Conservation (phyloP, 30 jellyfish, hydroid and myxozoan genomes). For the Aurelia aurita complex sp. Pacific region DNA sequence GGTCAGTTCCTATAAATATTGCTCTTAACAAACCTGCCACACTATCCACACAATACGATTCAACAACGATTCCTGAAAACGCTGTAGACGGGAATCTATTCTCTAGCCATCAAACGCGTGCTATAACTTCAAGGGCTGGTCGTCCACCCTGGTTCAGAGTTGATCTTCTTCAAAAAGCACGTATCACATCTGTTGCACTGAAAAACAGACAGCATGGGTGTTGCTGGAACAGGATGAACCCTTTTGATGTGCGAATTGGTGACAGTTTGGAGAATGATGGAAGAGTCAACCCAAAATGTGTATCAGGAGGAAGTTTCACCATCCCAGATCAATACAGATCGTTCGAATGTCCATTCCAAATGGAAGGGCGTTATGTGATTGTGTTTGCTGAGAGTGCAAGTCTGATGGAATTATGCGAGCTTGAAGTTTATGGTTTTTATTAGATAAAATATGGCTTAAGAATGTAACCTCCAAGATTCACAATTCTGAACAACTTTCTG, state of each 20-base stretch:
- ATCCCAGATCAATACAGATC: not conserved
- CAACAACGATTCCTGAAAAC: not conserved
- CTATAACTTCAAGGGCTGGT: not conserved
- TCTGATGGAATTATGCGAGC: no score
- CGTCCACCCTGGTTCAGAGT: no score
- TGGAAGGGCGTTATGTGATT: not conserved
- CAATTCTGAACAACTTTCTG: no score
- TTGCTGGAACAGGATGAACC: conserved; percentile 13
- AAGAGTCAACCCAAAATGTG: conserved; percentile 1
- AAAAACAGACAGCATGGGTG: conserved; percentile 1
- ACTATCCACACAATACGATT: not conserved
- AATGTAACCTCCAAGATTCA: no score
- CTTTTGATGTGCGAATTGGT: conserved; percentile 43
- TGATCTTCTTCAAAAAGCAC: not conserved
- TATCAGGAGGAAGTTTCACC: not conserved
- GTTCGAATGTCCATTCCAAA: conserved; percentile 1
- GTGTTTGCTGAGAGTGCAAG: not conserved
- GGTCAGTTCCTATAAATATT: not conserved
- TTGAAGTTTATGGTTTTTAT: no score
- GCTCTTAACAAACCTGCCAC: not conserved
- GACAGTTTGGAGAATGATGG: not conserved
- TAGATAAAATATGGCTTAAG: no score
- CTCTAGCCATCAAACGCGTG: not conserved
- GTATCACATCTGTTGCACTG: conserved; percentile 1
- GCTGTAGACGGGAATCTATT: no score